A percentile compares a stretch with the other conserved stretches of the same genome.
Evolutionary conservation across 1,140 invertebrate genomes (phyloP).

Genomic region (Cyphomyrmex costatus): DNA sequence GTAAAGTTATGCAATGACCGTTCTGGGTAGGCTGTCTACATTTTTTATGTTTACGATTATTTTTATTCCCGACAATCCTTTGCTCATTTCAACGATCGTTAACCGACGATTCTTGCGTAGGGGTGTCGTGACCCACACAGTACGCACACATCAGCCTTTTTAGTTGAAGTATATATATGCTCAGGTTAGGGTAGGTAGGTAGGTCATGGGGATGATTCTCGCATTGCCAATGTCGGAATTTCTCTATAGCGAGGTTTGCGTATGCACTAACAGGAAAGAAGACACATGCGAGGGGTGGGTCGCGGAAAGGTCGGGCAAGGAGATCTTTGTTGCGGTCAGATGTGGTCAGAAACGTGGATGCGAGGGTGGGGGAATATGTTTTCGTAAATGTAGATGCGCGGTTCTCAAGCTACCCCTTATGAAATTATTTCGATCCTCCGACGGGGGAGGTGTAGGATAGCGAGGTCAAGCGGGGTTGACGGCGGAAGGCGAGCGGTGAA

Average conservation of each 20-base stretch:
- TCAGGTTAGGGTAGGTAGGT: slow-evolving; percentile 21
- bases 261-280: slow-evolving; percentile 21
- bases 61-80: slow-evolving; percentile 56
- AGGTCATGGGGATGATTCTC: slow-evolving; percentile 49
- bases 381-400: slow-evolving; percentile 84
- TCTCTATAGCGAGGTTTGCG: slow-evolving; percentile 40
- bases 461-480: slow-evolving; percentile 52
- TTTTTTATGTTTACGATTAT: slow-evolving; percentile 53
- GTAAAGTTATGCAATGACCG: slow-evolving; percentile 38
- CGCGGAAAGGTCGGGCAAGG: slow-evolving; percentile 51
- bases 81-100: slow-evolving; percentile 49
- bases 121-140: slow-evolving; percentile 16
- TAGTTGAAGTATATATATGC: neutral
- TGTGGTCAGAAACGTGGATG: slow-evolving; percentile 78
- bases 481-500: slow-evolving; percentile 52
- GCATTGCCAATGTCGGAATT: slow-evolving; percentile 73
- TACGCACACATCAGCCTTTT: slow-evolving; percentile 26
- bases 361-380: slow-evolving; percentile 75
- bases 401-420: slow-evolving; percentile 84
- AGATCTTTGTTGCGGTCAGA: slow-evolving; percentile 82
- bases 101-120: slow-evolving; percentile 20
- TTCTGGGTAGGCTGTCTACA: slow-evolving; percentile 16
- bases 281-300: slow-evolving; percentile 38
- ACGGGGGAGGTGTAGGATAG: slow-evolving; percentile 61
- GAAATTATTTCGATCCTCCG: slow-evolving; percentile 85